Evolutionary conservation across 2,888 invertebrate genomes (phyloP).

Genomic region (Myathropa florea): DNA sequence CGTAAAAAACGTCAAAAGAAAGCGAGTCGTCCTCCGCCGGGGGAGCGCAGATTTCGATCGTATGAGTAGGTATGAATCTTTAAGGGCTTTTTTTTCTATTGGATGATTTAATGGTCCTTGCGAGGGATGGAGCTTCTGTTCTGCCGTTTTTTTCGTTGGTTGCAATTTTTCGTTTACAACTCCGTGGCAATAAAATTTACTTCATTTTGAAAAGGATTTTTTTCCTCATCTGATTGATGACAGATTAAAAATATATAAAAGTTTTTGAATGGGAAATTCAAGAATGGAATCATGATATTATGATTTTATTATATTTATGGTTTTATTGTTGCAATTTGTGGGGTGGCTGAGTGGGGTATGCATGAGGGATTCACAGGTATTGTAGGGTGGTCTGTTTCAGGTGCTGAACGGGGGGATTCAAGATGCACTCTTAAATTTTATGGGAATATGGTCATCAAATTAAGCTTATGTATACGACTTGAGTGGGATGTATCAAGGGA

Average conservation of each 20-base stretch:
- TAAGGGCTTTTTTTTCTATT: conserved; percentile 58
- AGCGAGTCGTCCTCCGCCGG: neutral
- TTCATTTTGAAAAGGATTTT: conserved; percentile 55
- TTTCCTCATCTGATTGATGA: conserved; percentile 60
- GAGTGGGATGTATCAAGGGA: neutral
- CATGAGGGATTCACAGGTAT: too few species aligned
- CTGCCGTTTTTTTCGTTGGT: conserved; percentile 9
- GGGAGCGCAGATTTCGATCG: conserved; percentile 13
- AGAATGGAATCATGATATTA: neutral
- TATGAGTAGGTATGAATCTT: conserved; percentile 50
- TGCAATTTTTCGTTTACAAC: conserved; percentile 57
- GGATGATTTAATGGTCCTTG: conserved; percentile 60
- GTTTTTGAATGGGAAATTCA: conserved; percentile 22
- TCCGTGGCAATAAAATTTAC: conserved; percentile 61
- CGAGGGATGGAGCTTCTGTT: neutral
- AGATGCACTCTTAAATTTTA: neutral
- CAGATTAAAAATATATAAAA: conserved; percentile 64
- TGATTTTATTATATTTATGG: conserved; percentile 20
- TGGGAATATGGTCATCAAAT: neutral
- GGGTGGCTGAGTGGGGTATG: neutral
- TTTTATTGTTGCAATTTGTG: conserved; percentile 62
- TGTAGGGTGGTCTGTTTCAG: neutral
- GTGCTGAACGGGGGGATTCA: neutral
- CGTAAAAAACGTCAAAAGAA: neutral
- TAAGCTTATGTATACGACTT: neutral